Conservation (phyloP, 2,888 invertebrate genomes). For the Eurytoma californica region DNA sequence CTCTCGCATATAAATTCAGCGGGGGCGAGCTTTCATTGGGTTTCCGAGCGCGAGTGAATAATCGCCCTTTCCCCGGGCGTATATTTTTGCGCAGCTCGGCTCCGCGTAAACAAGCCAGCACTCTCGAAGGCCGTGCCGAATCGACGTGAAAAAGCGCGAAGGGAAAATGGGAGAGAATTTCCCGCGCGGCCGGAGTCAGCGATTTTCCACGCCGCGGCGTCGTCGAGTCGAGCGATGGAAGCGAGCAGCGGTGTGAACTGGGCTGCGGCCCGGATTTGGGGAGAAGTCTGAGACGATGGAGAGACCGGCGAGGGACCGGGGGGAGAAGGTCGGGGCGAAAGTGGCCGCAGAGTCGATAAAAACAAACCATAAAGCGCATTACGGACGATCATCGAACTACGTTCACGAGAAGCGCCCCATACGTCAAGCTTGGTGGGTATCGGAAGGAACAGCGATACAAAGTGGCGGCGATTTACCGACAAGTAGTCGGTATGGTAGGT, state of each 20-base stretch:
- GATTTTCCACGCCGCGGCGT: background rate
- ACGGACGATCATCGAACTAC: constrained; percentile 73
- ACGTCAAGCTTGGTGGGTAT: constrained; percentile 67
- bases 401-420: constrained; percentile 59
- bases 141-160: constrained; percentile 26
- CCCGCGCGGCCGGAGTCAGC: constrained; percentile 56
- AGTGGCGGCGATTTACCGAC: constrained; percentile 64
- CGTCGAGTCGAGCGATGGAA: background rate
- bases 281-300: background rate
- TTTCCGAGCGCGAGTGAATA: constrained; percentile 53
- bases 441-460: constrained; percentile 55
- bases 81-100: constrained; percentile 33
- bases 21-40: constrained; percentile 52
- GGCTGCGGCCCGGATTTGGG: background rate
- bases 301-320: background rate
- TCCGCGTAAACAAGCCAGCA: constrained; percentile 55
- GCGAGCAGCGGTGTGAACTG: constrained; percentile 34
- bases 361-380: constrained; percentile 73
- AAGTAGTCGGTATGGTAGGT: constrained; percentile 71
- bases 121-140: constrained; percentile 48
- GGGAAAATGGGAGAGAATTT: constrained; percentile 60
- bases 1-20: constrained; percentile 48
- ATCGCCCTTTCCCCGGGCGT: constrained; percentile 36
- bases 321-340: constrained; percentile 50
- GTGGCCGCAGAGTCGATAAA: constrained; percentile 69